Conservation (phyloP, 1,140 invertebrate genomes). For the Drosophila arizonae region DNA sequence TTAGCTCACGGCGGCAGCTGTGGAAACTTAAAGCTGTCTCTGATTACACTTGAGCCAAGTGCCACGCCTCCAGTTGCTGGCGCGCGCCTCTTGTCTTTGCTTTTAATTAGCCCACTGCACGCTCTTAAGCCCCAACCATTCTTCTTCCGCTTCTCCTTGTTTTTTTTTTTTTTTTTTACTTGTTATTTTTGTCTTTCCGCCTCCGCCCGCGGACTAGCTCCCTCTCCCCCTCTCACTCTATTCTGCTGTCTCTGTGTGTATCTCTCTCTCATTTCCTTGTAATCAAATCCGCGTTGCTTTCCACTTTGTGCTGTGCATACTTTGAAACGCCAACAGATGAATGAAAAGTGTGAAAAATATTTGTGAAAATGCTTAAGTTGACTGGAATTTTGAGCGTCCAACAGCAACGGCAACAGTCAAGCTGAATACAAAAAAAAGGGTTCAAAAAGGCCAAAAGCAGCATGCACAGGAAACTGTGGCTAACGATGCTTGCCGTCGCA, state of each 20-base stretch:
- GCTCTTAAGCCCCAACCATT: not conserved
- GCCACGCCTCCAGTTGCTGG: constrained; percentile 26
- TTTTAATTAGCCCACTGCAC: constrained; percentile 68
- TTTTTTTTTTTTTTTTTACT: not conserved
- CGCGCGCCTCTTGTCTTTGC: constrained; percentile 61
- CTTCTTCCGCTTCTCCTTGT: not conserved
- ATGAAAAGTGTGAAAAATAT: constrained; percentile 72
- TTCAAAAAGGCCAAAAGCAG: constrained; percentile 60
- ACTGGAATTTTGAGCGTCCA: constrained; percentile 60
- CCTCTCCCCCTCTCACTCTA: not conserved
- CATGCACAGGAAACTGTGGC: constrained; percentile 79
- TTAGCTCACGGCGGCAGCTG: constrained; percentile 5
- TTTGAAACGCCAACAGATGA: constrained; percentile 49
- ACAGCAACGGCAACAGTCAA: not conserved
- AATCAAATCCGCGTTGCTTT: constrained; percentile 75
- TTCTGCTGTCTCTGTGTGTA: not conserved
- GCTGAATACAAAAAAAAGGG: constrained; percentile 39
- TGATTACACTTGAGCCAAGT: constrained; percentile 46
- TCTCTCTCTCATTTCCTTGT: constrained; percentile 51
- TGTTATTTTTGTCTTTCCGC: not conserved
- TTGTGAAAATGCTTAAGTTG: constrained; percentile 69
- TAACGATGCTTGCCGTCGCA: constrained; percentile 56
- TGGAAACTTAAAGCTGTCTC: constrained; percentile 29
- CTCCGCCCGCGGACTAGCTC: not conserved
- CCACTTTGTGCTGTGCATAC: constrained; percentile 59